Base-by-base conservation (phyloP, 2,888 invertebrate genomes). In the Drosophila affinis region DNA sequence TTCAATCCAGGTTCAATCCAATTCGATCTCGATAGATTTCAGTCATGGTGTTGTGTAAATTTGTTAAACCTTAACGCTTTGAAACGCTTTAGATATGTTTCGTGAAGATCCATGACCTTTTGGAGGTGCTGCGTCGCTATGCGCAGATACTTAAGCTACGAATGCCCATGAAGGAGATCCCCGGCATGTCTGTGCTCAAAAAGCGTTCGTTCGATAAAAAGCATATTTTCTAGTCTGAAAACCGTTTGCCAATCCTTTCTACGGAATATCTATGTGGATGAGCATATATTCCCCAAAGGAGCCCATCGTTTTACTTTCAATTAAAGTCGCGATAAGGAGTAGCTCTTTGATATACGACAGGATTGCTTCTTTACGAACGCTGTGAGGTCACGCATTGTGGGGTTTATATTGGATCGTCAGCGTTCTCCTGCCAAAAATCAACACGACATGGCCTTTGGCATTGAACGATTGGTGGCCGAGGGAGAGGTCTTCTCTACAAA, bases 381-480 rank as follows among this genome's bases (percentile, higher is more conserved):
- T 2, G 95, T 97, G 49, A 95, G 97, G 68, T 97, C 97, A 12
- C 94, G 97, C 72, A 97, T 98, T 73, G 97, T 98, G 0, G 97
- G 98, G 91, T 98, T 98, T 91, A 97, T 98, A 81, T 93, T 98
- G 81, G 96, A 98, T 90, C 93, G 98, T 72, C 97, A 97, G 92
- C 94, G 95, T 87, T 98, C 97, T 92, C 94, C 95, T 0, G 93
- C 94, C 18, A 93, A 93, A 55, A 87, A 91, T 1, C 90, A 93
- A 24, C 95, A 96, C 87, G 95, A 96, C 90, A 96, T 96, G 92
- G 95, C 96, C n/a, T 97, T 97, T 92, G 98, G 98, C 21, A 95
- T 96, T 75, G 94, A n/a, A n/a, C n/a, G n/a, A n/a, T n/a, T n/a
- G n/a, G n/a, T n/a, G n/a, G n/a, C n/a, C n/a, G n/a, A n/a, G n/a